Percentiles rank a stretch among this genome's conserved stretches.
Conservation (phyloP, 2,797 vertebrate species). For the Malacoraja senta region DNA sequence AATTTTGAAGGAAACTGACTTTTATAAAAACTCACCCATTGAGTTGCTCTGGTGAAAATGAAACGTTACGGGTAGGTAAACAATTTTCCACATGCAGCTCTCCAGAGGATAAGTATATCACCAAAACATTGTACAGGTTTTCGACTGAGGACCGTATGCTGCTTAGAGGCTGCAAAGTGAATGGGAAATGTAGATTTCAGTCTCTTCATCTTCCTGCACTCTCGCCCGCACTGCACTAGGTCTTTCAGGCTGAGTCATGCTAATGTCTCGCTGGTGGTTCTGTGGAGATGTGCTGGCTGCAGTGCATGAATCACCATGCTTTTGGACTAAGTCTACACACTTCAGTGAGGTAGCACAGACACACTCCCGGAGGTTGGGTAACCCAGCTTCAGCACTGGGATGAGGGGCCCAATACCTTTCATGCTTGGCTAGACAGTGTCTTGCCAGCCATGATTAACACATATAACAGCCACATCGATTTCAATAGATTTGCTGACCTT, state of each 20-base stretch:
- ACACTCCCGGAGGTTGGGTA: too few species aligned
- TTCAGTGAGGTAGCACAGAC: too few species aligned
- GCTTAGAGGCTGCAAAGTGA: background rate
- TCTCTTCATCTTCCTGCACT: background rate
- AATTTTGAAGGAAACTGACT: background rate
- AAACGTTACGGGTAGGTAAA: background rate
- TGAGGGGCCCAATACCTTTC: too few species aligned
- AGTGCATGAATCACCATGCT: too few species aligned
- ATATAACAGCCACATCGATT: too few species aligned
- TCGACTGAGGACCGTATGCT: background rate
- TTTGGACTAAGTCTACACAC: too few species aligned
- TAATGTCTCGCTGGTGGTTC: too few species aligned
- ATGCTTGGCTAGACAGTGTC: too few species aligned
- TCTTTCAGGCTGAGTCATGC: background rate
- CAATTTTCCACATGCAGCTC: background rate
- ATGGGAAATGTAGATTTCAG: background rate
- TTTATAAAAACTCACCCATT: background rate
- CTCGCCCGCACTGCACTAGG: background rate
- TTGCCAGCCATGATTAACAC: too few species aligned
- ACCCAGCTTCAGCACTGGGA: too few species aligned
- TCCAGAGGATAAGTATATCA: background rate
- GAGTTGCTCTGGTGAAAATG: background rate
- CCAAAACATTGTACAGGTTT: background rate
- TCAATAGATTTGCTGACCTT: too few species aligned
- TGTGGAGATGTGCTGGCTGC: too few species aligned